Base-by-base conservation (phyloP, 1,140 invertebrate genomes). In the Aricia agestis region DNA sequence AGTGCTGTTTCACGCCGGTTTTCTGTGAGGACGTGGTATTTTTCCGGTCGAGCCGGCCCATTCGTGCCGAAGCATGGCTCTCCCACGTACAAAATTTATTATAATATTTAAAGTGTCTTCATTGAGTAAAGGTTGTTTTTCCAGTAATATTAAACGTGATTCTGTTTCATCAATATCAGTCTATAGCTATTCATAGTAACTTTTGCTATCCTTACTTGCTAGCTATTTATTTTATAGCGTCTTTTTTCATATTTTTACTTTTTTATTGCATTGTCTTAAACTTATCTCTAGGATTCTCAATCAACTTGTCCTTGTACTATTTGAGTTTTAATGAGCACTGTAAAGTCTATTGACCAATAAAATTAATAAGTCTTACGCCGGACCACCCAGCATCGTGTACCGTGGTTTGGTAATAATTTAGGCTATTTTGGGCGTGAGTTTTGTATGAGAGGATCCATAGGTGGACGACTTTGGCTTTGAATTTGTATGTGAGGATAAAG, bases 261-360 rank as follows among this genome's bases (percentile, higher is more conserved):
- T 3, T 15, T 52, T 52, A 1, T 13, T 52, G 13, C 6, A 2
- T 52, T 52, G 9, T 52, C 10, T 6, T 42, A 42, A 42, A 11
- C 6, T 9, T 9, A 52, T 52, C 11, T 10, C 45, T 10, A 52
- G 45, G 45, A 52, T 52, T 52, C 45, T 52, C 45, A 1, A 52
- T 52, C 45, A 52, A 52, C 0, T 13, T 4, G 45, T 6, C 45
- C 45, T 11, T 52, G 45, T 52, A 52, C 45, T 52, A 52, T 52
- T 52, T 52, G 45, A 13, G 45, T 52, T 52, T 52, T 52, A 52
- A 52, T 52, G 45, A 52, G 45, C 45, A 52, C 45, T 10, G 45
- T 52, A 52, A 52, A 52, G 11, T 52, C 45, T 52, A 52, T 52
- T 52, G 45, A 52, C 45, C 45, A 52, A 52, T 52, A 52, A 52